Base-by-base conservation (phyloP, 53 echinoderm and acorn worm genomes). In the Antedon mediterranea region DNA sequence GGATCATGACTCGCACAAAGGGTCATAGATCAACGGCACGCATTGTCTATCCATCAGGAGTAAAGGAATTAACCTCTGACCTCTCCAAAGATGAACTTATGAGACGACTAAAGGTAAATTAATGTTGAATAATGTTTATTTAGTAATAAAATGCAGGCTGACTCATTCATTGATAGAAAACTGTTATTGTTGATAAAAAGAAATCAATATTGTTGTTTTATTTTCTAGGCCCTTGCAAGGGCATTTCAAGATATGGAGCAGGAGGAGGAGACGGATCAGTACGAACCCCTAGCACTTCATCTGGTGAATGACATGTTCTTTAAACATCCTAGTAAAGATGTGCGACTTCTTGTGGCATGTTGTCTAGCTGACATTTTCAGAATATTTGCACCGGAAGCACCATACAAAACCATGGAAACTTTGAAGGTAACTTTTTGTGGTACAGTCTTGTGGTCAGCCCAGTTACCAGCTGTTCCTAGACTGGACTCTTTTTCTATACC, bases 221-320 rank as follows among this genome's bases (percentile, higher is more conserved):
- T 73, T 18, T 71, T 71, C 26, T 76, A 98, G 98, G 88, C 92
- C 81, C 74, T 98, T 71, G 98, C 98, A 31, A 75, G 92, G 72
- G 81, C 86, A 33, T 93, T 98, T 82, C 98, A 98, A 43, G 98
- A 98, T 84, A 92, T 98, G 90, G 98, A 98, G 41, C 98, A 98
- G 75, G 98, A 90, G 33, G 98, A 90, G 43, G 92, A 98, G 34
- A 93, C 81, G 28, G 77, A 75, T 34, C 81, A 82, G 73, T 98
- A 86, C 32, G 92, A 98, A 75, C 83, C 98, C 28, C 75, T 98
- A 0, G 98, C 98, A 7, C 78, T 86, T 28, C 89, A 90, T 77
- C 81, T 97, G 32, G 80, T 88, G 0, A 88, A 84, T 15, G 83
- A 85, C n/a, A 90, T 90, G 86, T 93, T 98, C 84, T 72, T 93